Evolutionary conservation across 2,797 vertebrate species (phyloP).

Genomic region (Amazonetta brasiliensis): DNA sequence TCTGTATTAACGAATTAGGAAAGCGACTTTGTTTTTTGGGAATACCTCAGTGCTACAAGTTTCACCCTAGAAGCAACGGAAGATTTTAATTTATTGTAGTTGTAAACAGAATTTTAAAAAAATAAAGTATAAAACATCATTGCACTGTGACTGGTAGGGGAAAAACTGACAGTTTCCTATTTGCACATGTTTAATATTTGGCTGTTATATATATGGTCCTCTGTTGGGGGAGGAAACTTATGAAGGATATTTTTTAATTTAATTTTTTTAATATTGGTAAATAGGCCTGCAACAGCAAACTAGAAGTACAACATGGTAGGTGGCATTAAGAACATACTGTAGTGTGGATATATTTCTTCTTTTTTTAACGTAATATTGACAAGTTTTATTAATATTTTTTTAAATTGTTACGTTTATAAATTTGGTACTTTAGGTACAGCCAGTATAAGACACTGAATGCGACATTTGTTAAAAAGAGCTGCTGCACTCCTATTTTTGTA

Average conservation of each 20-base stretch:
- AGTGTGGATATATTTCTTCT: conserved; percentile 85
- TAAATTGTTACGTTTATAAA: conserved; percentile 89
- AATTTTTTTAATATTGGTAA: conserved; percentile 84
- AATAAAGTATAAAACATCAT: conserved; percentile 88
- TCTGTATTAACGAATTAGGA: conserved; percentile 85
- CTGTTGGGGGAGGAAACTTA: conserved; percentile 85
- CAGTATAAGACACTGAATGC: conserved; percentile 95
- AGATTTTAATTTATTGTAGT: conserved; percentile 92
- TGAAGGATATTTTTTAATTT: conserved; percentile 92
- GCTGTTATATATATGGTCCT: conserved; percentile 90
- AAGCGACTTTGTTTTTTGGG: conserved; percentile 88
- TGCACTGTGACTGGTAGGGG: conserved; percentile 99
- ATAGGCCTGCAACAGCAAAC: conserved; percentile 83
- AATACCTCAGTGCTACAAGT: conserved; percentile 98
- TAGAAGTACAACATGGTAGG: conserved; percentile 82
- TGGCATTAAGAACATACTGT: conserved; percentile 84
- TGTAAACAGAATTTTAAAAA: conserved; percentile 86
- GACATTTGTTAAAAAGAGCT: conserved; percentile 88
- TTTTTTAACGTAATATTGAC: conserved; percentile 86
- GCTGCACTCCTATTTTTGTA: conserved; percentile 91
- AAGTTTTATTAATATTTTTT: conserved; percentile 87
- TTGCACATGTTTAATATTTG: conserved; percentile 97
- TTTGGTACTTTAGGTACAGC: conserved; percentile 92
- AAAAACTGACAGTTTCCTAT: conserved; percentile 95
- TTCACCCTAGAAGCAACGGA: conserved; percentile 89